Base-by-base conservation (phyloP, 1,140 invertebrate species). In the Pteromalus puparum region DNA sequence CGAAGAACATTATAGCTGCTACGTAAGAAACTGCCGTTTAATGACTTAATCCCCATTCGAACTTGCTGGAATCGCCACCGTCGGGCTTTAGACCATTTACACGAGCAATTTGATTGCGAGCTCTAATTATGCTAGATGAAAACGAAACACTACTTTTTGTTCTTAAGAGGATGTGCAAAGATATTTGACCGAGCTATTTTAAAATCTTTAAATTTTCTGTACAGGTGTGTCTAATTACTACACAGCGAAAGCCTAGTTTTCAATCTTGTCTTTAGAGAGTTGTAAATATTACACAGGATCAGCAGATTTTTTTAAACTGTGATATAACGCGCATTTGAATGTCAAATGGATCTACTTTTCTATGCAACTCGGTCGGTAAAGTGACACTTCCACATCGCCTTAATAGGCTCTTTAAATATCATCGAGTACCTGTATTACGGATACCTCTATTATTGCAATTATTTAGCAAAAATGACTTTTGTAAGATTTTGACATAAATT, bases 1-100 rank as follows among this genome's bases (percentile, higher is more conserved):
- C 67, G 81, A 61, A 86, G 15, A 46, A 68, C 21, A 61, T 61
- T 24, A 84, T 81, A 85, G 79, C 84, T 86, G 81, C 68, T 38
- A 67, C 42, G 28, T 82, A 82, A 46, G 48, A 67, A 82, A 78
- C 21, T 80, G n/a, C 28, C 75, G 18, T 61, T 61, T 76, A 30
- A 81, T 53, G 30, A 80, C 30, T 42, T n/a, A 24, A 73, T 21
- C 48, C 46, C 46, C 46, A 28, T 70, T 83, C 34, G n/a, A 83
- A n/a, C 76, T 77, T 83, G 12, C 9, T 68, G 34, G 18, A 81
- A 81, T 48, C 0, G 12, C 26, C 48, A 5, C 15, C 6, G 18
- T 38, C 74, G 7, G 81, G 34, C 70, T 34, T 72, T 75, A 72
- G 21, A 53, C 10, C 42, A 61, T 77, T 38, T 61, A 7, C 53